Percentiles rank a stretch among this genome's conserved stretches.
Conservation (phyloP, 2,113 vertebrate genomes). For the Gopherus evgoodei region DNA sequence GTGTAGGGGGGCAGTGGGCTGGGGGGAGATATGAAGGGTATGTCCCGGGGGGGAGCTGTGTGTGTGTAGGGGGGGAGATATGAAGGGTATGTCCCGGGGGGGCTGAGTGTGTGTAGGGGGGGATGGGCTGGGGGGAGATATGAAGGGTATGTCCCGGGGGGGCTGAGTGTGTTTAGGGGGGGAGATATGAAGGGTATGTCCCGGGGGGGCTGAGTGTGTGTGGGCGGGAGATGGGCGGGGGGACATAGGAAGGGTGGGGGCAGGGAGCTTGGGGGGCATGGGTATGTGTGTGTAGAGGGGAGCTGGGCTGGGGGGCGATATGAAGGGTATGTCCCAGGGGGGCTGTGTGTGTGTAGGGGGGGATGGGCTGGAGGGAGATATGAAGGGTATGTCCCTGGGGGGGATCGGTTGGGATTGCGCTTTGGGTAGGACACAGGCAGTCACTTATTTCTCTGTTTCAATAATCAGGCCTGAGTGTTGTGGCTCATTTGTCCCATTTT, state of each 20-base stretch:
- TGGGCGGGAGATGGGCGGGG: too few species aligned
- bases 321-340: not conserved
- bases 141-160: not conserved
- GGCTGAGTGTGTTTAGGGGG: not conserved
- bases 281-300: too few species aligned
- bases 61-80: too few species aligned
- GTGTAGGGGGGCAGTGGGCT: not conserved
- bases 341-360: too few species aligned
- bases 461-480: not conserved
- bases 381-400: not conserved
- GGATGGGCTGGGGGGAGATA: rapidly evolving
- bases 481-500: not conserved
- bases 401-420: not conserved
- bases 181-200: rapidly evolving
- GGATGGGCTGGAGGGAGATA: rapidly evolving
- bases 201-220: not conserved
- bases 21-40: too few species aligned
- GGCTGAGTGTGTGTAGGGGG: not conserved
- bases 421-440: not conserved
- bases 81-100: not conserved
- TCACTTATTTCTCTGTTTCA: rapidly evolving
- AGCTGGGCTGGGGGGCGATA: too few species aligned
- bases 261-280: too few species aligned
- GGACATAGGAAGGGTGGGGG: too few species aligned
- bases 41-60: too few species aligned